Percentiles rank a stretch among this genome's conserved stretches.
Evolutionary conservation across 1,140 invertebrate genomes (phyloP).

Genomic region (Lepidurus packardi): DNA sequence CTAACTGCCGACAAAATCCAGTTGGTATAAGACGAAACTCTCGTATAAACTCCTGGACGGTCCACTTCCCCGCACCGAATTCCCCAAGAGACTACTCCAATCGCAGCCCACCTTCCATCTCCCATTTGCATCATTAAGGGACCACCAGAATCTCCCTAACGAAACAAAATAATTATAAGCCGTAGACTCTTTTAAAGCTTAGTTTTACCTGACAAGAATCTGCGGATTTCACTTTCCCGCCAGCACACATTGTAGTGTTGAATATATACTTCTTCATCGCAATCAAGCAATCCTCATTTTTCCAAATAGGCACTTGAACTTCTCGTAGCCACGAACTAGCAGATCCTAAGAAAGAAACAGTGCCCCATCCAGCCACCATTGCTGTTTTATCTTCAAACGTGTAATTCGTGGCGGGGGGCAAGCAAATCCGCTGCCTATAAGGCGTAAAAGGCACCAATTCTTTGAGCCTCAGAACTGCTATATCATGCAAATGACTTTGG

Average conservation of each 20-base stretch:
- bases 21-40: slow-evolving; percentile 37
- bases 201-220: slow-evolving; percentile 68
- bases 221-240: slow-evolving; percentile 59
- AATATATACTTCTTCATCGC: slow-evolving; percentile 43
- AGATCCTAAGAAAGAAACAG: slow-evolving; percentile 29
- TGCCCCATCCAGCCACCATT: slow-evolving; percentile 35
- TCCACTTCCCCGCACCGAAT: slow-evolving; percentile 60
- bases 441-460: slow-evolving; percentile 25
- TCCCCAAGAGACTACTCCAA: slow-evolving; percentile 79
- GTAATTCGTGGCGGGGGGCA: slow-evolving; percentile 42
- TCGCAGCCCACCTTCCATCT: slow-evolving; percentile 63
- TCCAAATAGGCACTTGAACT: slow-evolving; percentile 35
- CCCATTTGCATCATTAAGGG: slow-evolving; percentile 64
- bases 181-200: neutral
- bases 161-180: slow-evolving; percentile 35
- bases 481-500: slow-evolving; percentile 32
- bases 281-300: slow-evolving; percentile 28
- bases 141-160: slow-evolving; percentile 74
- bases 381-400: slow-evolving; percentile 33
- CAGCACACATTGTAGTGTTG: slow-evolving; percentile 64
- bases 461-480: slow-evolving; percentile 31
- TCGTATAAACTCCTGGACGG: slow-evolving; percentile 64
- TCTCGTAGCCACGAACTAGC: slow-evolving; percentile 33
- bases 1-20: neutral
- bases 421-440: slow-evolving; percentile 32